Conservation (phyloP, 2,888 invertebrate genomes). For the Drosophila atroscutellata region DNA sequence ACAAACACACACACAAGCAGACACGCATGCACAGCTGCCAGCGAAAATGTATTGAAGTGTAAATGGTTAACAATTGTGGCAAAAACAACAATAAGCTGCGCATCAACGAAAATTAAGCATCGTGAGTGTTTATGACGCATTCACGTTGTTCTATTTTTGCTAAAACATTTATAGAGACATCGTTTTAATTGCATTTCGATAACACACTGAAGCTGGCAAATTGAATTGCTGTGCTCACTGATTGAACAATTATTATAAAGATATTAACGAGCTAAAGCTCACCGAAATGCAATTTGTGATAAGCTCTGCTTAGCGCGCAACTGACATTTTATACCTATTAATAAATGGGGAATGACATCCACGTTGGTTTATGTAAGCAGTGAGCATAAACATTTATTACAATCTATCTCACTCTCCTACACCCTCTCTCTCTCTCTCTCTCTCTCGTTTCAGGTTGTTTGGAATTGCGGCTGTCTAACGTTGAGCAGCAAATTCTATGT, state of each 20-base stretch:
- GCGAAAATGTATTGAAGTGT: conserved; percentile 78
- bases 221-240: conserved; percentile 14
- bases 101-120: conserved; percentile 40
- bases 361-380: neutral
- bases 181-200: conserved; percentile 70
- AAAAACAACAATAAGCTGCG: conserved; percentile 37
- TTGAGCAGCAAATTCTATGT: neutral
- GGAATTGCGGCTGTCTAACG: neutral
- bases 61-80: conserved; percentile 77
- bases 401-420: neutral
- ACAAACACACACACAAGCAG: conserved; percentile 3
- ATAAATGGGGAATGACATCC: conserved; percentile 1
- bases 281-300: neutral
- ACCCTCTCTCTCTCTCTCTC: neutral
- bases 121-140: conserved; percentile 63
- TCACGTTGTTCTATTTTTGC: conserved; percentile 41
- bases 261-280: neutral
- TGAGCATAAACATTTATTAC: conserved; percentile 25
- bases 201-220: conserved; percentile 20
- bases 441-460: neutral
- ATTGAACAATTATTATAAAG: conserved; percentile 14
- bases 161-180: conserved; percentile 47
- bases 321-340: neutral
- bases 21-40: conserved; percentile 33
- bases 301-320: neutral